Percentiles rank a stretch among this genome's conserved stretches.
Conservation (phyloP, 2,888 invertebrate genomes). For the Rhaphigaster nebulosa region DNA sequence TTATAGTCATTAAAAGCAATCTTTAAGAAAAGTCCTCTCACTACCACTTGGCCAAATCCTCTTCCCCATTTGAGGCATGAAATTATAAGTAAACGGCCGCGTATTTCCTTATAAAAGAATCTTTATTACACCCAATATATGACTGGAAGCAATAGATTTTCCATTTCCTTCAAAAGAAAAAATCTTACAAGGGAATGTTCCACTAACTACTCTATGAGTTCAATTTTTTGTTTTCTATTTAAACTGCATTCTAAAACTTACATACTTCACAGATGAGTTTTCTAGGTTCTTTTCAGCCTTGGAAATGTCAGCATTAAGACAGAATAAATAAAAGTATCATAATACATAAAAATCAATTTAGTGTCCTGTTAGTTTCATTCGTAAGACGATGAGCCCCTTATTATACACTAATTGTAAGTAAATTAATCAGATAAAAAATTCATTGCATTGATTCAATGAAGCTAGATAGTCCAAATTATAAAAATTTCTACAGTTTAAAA, state of each 20-base stretch:
- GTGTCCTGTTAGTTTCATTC: not conserved
- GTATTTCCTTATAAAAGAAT: no score
- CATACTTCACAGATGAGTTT: not conserved
- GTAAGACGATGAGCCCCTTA: not conserved
- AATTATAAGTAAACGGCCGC: no score
- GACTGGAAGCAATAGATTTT: not conserved
- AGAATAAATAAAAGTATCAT: not conserved
- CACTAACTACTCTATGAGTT: not conserved
- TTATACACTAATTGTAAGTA: not conserved
- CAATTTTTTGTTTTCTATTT: not conserved
- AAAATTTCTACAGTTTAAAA: not conserved
- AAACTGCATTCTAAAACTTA: not conserved
- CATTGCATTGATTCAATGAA: not conserved
- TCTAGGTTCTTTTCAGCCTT: not conserved
- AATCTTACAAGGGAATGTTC: not conserved
- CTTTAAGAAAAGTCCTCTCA: no score
- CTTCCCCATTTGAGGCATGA: no score
- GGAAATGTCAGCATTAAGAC: not conserved
- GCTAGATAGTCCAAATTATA: not conserved
- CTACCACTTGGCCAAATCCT: no score
- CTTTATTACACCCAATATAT: not conserved
- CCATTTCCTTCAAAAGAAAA: not conserved
- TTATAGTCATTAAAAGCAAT: no score
- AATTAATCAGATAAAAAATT: not conserved
- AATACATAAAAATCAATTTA: not conserved